A percentile compares a stretch with the other conserved stretches of the same genome.
phyloP scores from a whole-genome alignment of 2,888 invertebrate genomes.

The Galerucella nymphaeae region DNA sequence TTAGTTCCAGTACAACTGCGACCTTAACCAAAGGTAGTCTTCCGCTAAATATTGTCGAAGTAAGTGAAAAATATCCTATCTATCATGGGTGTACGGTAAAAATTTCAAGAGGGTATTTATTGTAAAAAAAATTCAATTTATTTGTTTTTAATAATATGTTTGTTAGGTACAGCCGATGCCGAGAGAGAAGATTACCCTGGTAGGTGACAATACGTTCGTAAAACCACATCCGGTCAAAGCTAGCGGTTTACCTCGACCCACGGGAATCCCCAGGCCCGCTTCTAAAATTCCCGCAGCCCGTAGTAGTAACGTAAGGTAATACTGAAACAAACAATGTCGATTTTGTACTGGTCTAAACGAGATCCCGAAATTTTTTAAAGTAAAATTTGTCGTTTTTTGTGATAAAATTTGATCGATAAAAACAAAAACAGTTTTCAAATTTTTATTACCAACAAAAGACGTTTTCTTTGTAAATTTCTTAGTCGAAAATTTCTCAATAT shows the following conservation, averaged over 20 bases:
- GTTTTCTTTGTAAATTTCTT: not conserved
- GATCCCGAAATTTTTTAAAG: constrained; percentile 5
- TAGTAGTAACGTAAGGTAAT: constrained; percentile 49
- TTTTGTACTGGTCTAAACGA: not conserved
- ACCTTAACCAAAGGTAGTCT: constrained; percentile 44
- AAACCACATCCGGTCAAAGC: constrained; percentile 52
- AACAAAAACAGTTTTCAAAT: not conserved
- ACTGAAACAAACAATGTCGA: not conserved
- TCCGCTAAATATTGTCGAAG: constrained; percentile 43
- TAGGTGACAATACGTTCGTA: constrained; percentile 45
- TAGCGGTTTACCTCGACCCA: constrained; percentile 62
- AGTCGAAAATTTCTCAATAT: not conserved
- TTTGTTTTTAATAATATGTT: not conserved
- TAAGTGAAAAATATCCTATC: constrained; percentile 37
- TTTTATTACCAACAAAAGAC: too few species aligned
- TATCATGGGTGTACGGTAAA: not conserved
- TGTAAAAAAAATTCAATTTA: too few species aligned
- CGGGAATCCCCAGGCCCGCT: constrained; percentile 59
- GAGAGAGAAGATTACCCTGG: constrained; percentile 37
- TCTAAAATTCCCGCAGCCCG: constrained; percentile 61
- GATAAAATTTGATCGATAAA: not conserved
- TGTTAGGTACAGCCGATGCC: constrained; percentile 43
- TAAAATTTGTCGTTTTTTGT: constrained; percentile 11
- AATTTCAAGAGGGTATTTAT: too few species aligned
- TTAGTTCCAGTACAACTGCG: constrained; percentile 38